Conservation (phyloP, 2,888 invertebrate genomes). For the Scrobipalpa atriplicella region DNA sequence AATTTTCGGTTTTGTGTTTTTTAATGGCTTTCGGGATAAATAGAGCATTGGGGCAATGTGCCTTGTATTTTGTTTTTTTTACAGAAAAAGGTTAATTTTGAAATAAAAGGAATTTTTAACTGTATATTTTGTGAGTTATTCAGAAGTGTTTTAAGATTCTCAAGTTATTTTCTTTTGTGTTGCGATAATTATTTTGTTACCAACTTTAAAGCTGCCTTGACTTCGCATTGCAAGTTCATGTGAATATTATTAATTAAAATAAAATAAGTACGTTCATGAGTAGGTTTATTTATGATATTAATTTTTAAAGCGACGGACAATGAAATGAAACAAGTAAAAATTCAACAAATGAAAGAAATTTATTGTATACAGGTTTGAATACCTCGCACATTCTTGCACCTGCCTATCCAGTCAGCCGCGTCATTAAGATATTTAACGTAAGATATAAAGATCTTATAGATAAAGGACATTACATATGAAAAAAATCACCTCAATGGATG, state of each 20-base stretch:
- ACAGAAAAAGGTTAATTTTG: too few species aligned
- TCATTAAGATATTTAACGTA: slow-evolving; percentile 77
- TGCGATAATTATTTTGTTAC: too few species aligned
- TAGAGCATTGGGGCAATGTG: slow-evolving; percentile 7
- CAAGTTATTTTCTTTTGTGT: too few species aligned
- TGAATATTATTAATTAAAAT: neutral
- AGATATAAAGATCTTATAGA: slow-evolving; percentile 77
- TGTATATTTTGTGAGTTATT: too few species aligned
- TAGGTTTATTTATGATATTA: neutral
- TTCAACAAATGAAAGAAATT: slow-evolving; percentile 83
- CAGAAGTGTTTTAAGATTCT: too few species aligned
- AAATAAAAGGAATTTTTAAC: too few species aligned
- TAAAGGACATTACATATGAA: slow-evolving; percentile 76
- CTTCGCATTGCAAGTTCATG: neutral
- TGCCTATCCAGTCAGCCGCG: slow-evolving; percentile 78
- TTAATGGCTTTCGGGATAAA: slow-evolving; percentile 14
- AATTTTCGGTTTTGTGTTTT: slow-evolving; percentile 36
- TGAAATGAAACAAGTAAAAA: slow-evolving; percentile 68
- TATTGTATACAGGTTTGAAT: slow-evolving; percentile 83
- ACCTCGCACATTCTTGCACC: slow-evolving; percentile 78
- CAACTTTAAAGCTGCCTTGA: neutral
- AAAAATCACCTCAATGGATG: slow-evolving; percentile 66
- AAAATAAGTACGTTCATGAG: neutral
- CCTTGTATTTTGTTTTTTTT: neutral
- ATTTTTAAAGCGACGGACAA: slow-evolving; percentile 11